Conservation (phyloP, 2,113 vertebrate species). For the Boulengeromyrus knoepffleri region DNA sequence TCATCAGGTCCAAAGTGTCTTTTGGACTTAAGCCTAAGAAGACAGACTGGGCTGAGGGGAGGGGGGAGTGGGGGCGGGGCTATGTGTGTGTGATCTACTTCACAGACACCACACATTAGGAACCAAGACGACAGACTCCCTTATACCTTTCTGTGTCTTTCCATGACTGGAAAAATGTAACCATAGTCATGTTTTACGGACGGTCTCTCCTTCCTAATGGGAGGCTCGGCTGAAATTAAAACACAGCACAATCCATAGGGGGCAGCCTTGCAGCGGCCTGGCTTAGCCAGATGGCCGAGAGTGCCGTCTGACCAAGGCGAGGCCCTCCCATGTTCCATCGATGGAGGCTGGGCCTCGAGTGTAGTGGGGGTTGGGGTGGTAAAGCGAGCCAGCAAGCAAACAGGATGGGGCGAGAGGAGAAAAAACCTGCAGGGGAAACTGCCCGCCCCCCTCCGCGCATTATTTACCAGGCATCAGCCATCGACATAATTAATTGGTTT, state of each 20-base stretch:
- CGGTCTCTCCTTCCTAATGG: conserved; percentile 7
- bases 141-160: background rate
- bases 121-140: background rate
- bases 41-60: background rate
- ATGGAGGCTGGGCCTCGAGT: background rate
- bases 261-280: background rate
- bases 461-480: conserved; percentile 48
- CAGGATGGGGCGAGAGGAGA: too few species aligned
- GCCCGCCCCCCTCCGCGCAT: conserved; percentile 26
- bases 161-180: background rate
- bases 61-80: background rate
- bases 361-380: background rate
- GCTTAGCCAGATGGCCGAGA: conserved; percentile 21
- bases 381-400: background rate
- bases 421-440: background rate
- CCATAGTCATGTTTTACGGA: conserved; percentile 33
- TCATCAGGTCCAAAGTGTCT: background rate
- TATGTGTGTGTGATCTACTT: background rate
- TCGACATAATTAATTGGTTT: conserved; percentile 51
- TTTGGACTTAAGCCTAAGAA: conserved; percentile 29
- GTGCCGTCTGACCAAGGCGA: conserved; percentile 22
- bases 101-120: background rate
- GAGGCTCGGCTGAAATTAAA: background rate
- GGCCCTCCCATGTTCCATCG: background rate
- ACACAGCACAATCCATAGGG: background rate